A percentile compares a stretch with the other conserved stretches of the same genome.
phyloP scores from a whole-genome alignment of 2,888 invertebrate species.

The Drosophila colorata region DNA sequence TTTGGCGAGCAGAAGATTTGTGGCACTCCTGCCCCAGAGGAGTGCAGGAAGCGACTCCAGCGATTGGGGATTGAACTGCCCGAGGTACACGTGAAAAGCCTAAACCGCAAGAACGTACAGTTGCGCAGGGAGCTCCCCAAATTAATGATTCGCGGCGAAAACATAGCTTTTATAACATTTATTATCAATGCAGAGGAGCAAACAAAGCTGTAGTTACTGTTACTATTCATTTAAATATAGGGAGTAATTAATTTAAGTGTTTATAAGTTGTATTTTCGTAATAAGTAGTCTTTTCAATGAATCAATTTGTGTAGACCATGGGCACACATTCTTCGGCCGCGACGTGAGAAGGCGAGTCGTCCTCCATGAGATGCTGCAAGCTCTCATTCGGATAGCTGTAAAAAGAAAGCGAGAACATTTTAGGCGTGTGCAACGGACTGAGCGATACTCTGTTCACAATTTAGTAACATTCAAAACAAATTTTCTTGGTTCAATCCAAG shows the following conservation, averaged over 20 bases:
- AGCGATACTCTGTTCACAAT: too few species aligned
- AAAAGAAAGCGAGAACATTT: not conserved
- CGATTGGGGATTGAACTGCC: constrained; percentile 86
- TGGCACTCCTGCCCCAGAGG: constrained; percentile 76
- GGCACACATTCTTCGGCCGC: constrained; percentile 92
- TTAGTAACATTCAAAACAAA: too few species aligned
- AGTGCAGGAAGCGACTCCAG: constrained; percentile 85
- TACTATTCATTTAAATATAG: constrained; percentile 33
- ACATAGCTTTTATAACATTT: constrained; percentile 88
- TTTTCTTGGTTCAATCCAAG: too few species aligned
- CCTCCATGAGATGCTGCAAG: constrained; percentile 90
- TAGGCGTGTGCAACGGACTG: too few species aligned
- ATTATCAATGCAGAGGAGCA: constrained; percentile 24
- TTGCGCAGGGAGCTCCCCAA: constrained; percentile 89
- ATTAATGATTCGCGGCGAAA: constrained; percentile 91
- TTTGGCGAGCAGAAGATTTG: constrained; percentile 79
- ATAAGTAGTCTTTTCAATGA: constrained; percentile 9
- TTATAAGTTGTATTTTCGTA: constrained; percentile 20
- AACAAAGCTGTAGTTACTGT: constrained; percentile 87
- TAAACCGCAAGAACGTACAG: constrained; percentile 88
- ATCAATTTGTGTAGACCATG: constrained; percentile 87
- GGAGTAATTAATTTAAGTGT: too few species aligned
- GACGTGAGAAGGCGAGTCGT: constrained; percentile 91
- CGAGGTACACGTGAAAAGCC: constrained; percentile 86
- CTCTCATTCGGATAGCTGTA: constrained; percentile 92